Evolutionary conservation across 2,888 invertebrate species (phyloP).

Genomic region (Caenorhabditis zanzibari): DNA sequence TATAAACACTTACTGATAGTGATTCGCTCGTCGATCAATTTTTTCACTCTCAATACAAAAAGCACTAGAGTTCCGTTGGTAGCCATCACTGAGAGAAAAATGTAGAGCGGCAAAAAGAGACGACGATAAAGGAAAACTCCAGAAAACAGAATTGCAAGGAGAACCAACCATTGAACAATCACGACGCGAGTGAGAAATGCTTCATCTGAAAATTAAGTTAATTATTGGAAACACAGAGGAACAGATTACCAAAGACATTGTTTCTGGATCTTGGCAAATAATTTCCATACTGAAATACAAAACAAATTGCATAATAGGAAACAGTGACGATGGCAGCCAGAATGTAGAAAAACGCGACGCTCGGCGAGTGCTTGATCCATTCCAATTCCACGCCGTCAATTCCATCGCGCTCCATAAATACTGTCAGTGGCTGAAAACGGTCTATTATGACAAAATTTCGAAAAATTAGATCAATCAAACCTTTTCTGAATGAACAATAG

Average conservation of each 20-base stretch:
- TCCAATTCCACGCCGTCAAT: conserved; percentile 41
- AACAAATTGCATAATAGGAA: conserved; percentile 39
- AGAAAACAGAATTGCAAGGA: conserved; percentile 25
- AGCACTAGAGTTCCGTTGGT: conserved; percentile 51
- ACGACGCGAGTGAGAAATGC: conserved; percentile 52
- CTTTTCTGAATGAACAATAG: conserved; percentile 45
- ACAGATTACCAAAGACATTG: conserved; percentile 41
- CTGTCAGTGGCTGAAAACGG: conserved; percentile 48
- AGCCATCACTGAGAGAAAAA: conserved; percentile 49
- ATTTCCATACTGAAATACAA: conserved; percentile 59
- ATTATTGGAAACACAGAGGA: too few relatives aligned
- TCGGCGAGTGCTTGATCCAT: conserved; percentile 50
- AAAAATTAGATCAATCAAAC: conserved; percentile 11
- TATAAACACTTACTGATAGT: conserved; percentile 30
- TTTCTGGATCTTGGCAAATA: conserved; percentile 22
- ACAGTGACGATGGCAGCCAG: conserved; percentile 30
- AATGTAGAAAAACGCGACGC: conserved; percentile 20
- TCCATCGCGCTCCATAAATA: conserved; percentile 30
- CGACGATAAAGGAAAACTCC: conserved; percentile 53
- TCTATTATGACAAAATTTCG: not conserved
- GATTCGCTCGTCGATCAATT: conserved; percentile 41
- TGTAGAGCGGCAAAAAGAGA: conserved; percentile 61
- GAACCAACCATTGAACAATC: conserved; percentile 49
- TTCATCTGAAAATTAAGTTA: conserved; percentile 43
- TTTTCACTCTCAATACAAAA: conserved; percentile 50